Base-by-base conservation (phyloP, 2,888 invertebrate genomes). In the Aphodius sticticus region DNA sequence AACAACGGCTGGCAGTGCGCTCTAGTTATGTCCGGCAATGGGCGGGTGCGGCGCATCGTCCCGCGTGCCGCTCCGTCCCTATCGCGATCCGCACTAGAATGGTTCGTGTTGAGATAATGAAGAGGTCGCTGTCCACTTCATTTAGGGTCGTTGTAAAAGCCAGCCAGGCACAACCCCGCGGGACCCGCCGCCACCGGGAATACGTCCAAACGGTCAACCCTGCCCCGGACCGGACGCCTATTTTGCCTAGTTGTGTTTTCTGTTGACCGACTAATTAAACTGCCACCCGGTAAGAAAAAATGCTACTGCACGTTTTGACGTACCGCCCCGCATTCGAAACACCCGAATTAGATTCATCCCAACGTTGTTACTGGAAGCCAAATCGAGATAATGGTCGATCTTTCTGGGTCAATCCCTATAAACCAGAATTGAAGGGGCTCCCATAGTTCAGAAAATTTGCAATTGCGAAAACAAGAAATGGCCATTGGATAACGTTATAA, bases 81-180 rank as follows among this genome's bases (percentile, higher is more conserved):
- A 53, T 71, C 71, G 79, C 76, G 53, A 53, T 53, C 53, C 53
- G 53, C 70, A 79, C 74, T 83, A 83, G 78, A 83, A 83, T 83
- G 85, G 86, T 85, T 86, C 84, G 86, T 87, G 88, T 87, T 87
- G 87, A 88, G 88, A 88, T 88, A 88, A 88, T 88, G 86, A 87
- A 88, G 86, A 86, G 87, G 83, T 82, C 86, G 85, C 85, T 87
- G 88, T 87, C 88, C 87, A 87, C 85, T 87, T 84, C 84, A 85
- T 86, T 86, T 86, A 86, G 86, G 87, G 87, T 87, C 86, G 87
- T 86, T 87, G 87, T 86, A 82, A 83, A 85, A 84, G 86, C 85
- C 75, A 69, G 83, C 82, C 84, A 77, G 77, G 77, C 74, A 74
- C 74, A 35, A 74, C 74, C 79, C 77, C 76, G 77, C 69, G 79